These are phyloP conservation scores for Burhinus oedicnemus DNA, from an alignment of 2,113 vertebrate species.

Conservation along the genomic window DNA sequence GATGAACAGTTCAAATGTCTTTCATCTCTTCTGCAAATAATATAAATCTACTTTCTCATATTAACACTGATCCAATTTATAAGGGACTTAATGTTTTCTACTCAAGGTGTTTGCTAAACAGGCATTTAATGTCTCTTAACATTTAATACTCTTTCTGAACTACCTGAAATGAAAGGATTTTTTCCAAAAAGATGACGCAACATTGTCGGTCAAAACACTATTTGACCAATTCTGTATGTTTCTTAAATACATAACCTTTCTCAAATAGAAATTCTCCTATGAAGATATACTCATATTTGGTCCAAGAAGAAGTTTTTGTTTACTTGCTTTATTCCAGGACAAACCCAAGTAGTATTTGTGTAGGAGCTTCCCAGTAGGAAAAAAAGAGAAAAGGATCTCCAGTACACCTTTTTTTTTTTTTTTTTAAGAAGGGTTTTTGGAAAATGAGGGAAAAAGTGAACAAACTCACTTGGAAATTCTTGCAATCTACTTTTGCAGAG, in stretches of 20 bases:
- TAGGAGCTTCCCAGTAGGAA: background rate
- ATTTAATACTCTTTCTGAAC: background rate
- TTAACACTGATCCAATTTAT: background rate
- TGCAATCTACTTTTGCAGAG: background rate
- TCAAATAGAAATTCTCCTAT: background rate
- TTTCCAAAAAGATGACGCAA: background rate
- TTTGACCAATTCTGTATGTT: background rate
- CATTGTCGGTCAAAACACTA: background rate
- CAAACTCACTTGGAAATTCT: background rate
- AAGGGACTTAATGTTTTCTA: background rate
- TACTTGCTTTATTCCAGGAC: background rate
- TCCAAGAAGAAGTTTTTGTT: background rate
- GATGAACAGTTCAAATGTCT: background rate
- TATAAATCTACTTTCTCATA: background rate
- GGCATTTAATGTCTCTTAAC: background rate
- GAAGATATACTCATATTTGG: background rate
- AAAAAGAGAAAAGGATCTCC: background rate
- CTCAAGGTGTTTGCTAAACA: background rate
- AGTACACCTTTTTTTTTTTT: background rate
- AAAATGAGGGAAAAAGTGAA: background rate
- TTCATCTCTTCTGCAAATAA: background rate
- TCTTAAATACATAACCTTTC: background rate
- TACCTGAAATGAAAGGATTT: background rate
- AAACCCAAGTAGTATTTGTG: background rate
- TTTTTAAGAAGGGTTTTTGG: background rate